phyloP scores from a whole-genome alignment of 2,113 vertebrate species.

The Heteronetta atricapilla region DNA sequence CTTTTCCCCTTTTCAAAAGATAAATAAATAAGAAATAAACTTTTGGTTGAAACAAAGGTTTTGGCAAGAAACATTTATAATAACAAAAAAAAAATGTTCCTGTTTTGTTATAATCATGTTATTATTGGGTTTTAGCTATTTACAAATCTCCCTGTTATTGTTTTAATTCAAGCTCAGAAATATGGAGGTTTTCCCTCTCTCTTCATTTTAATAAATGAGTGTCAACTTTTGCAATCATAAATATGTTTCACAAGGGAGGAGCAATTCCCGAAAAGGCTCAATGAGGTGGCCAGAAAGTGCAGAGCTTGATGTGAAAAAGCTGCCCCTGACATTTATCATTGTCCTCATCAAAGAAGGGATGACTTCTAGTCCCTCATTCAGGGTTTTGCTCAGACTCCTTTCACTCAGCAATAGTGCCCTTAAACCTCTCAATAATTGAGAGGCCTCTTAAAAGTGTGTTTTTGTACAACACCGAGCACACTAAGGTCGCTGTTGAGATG shows the following conservation, averaged over 20 bases:
- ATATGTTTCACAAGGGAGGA: background rate
- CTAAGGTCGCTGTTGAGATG: background rate
- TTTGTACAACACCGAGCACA: background rate
- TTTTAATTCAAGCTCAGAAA: background rate
- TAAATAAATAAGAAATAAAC: conserved; percentile 4
- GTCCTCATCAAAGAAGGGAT: background rate
- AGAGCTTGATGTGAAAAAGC: background rate
- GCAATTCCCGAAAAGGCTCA: background rate
- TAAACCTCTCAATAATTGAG: background rate
- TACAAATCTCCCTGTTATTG: background rate
- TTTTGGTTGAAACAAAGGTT: background rate
- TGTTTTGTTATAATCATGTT: background rate
- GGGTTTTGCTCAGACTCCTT: background rate
- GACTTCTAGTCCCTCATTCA: background rate
- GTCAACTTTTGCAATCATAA: background rate
- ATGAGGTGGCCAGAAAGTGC: background rate
- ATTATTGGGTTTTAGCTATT: background rate
- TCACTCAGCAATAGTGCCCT: background rate
- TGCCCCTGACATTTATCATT: background rate
- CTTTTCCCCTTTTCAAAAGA: background rate
- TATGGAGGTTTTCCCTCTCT: background rate
- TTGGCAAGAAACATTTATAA: background rate
- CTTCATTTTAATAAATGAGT: background rate
- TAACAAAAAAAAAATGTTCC: background rate
- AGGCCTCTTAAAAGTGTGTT: background rate